phyloP scores from a whole-genome alignment of 2,113 vertebrate species.

The Ahaetulla prasina region DNA sequence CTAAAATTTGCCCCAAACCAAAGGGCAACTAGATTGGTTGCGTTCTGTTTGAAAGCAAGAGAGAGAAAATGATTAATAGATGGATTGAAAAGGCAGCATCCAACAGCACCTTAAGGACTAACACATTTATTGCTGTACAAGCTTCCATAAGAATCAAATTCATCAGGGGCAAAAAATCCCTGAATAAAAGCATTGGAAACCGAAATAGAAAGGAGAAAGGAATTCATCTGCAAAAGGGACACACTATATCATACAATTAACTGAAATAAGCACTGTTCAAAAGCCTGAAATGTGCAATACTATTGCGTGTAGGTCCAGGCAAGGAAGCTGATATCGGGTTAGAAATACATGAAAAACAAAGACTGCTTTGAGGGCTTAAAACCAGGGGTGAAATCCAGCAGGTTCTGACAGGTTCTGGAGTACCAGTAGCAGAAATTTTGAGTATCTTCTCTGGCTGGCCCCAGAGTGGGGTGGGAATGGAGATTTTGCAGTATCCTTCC shows the following conservation, averaged over 20 bases:
- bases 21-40: neutral
- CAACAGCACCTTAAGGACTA: neutral
- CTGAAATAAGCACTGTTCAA: neutral
- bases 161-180: neutral
- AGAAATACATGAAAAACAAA: neutral
- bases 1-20: neutral
- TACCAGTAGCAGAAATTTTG: no score
- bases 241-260: neutral
- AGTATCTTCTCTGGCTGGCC: no score
- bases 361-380: neutral
- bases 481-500: no score
- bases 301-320: neutral
- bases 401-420: no score
- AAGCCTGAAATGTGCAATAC: neutral
- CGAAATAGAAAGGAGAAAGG: neutral
- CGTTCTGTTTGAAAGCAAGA: neutral
- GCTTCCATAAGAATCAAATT: constrained; percentile 1
- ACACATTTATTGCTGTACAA: neutral
- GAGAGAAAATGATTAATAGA: neutral
- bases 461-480: no score
- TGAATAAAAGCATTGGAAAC: neutral
- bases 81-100: neutral
- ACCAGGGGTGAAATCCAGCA: no score
- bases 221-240: neutral
- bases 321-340: neutral